Conservation (phyloP, 1,140 invertebrate species). For the Coelopa frigida region DNA sequence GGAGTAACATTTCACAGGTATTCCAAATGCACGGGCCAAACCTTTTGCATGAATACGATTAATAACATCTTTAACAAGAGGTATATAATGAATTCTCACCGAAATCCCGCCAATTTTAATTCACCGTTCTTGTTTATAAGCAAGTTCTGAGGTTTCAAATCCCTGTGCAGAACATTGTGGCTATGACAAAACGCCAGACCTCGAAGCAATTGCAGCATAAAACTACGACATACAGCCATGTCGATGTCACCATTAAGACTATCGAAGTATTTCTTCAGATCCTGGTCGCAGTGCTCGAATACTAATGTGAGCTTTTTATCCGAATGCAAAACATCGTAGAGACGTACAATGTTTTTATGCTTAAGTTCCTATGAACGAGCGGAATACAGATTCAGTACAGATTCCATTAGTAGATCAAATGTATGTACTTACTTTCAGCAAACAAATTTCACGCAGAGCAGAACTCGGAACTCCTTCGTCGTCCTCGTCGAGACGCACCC, state of each 20-base stretch:
- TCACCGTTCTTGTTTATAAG: constrained; percentile 95
- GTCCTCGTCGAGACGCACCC: constrained; percentile 97
- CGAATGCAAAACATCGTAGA: constrained; percentile 94
- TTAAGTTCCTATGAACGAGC: constrained; percentile 76
- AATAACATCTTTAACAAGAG: too few relatives aligned
- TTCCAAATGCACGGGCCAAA: constrained; percentile 95
- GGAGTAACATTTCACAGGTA: constrained; percentile 98
- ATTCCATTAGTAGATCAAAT: too few relatives aligned
- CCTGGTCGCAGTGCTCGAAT: constrained; percentile 99
- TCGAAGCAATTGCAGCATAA: constrained; percentile 90
- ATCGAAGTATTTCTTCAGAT: constrained; percentile 99
- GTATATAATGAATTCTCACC: constrained; percentile 48
- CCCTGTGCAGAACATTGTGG: constrained; percentile 93
- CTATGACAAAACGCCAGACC: constrained; percentile 98
- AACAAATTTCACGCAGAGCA: constrained; percentile 91
- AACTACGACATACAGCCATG: constrained; percentile 88
- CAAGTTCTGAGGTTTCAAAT: constrained; percentile 97
- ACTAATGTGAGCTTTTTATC: constrained; percentile 97
- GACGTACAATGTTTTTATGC: constrained; percentile 96
- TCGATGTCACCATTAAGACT: constrained; percentile 98
- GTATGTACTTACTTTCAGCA: constrained; percentile 76
- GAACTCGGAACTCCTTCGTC: constrained; percentile 98
- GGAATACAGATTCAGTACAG: too few relatives aligned
- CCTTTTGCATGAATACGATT: constrained; percentile 15
- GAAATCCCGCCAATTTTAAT: constrained; percentile 97